Percentiles rank a stretch among this genome's conserved stretches.
phyloP scores from a whole-genome alignment of 2,113 vertebrate species.

The Mustela lutreola region DNA sequence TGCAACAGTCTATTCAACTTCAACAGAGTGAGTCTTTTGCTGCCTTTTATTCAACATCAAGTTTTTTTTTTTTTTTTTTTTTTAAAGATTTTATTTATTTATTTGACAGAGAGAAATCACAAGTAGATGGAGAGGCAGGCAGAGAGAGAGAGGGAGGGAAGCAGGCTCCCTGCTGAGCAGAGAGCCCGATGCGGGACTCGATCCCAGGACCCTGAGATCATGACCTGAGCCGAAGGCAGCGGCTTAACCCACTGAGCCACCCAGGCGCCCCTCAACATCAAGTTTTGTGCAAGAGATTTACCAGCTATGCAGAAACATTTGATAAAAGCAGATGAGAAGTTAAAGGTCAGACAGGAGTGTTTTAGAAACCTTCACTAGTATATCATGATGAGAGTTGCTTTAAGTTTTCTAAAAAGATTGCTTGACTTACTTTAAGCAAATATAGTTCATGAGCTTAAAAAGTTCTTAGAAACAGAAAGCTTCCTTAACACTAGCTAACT shows the following conservation, averaged over 20 bases:
- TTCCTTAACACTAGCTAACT: not conserved
- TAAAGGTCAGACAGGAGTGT: not conserved
- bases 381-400: not conserved
- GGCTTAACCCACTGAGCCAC: no score
- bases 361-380: not conserved
- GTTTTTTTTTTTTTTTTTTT: no score
- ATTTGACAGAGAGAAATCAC: no score
- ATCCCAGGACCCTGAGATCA: no score
- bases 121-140: no score
- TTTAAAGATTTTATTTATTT: no score
- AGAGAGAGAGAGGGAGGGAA: no score
- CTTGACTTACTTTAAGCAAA: not conserved
- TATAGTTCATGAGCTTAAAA: not conserved
- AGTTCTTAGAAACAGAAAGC: conserved; percentile 33
- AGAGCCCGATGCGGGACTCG: no score
- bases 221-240: no score
- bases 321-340: not conserved
- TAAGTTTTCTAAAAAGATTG: not conserved
- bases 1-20: not conserved
- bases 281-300: not conserved
- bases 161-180: no score
- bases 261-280: no score
- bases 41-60: not conserved
- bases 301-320: not conserved
- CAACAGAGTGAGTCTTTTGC: not conserved